Evolutionary conservation across 2,888 invertebrate genomes (phyloP).

Genomic region (Trichogramma evanescens): DNA sequence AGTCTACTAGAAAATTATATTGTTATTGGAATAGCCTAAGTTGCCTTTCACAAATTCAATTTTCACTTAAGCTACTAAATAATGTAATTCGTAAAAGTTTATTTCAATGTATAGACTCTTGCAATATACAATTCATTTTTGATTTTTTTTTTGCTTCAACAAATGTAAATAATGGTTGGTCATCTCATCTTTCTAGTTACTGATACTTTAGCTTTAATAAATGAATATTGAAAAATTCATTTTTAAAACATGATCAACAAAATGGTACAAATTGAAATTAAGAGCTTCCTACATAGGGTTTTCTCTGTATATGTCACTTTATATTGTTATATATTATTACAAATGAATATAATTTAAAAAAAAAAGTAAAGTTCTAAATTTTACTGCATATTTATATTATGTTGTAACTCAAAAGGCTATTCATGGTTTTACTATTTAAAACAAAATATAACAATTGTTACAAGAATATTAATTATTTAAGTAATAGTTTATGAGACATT

Average conservation of each 20-base stretch:
- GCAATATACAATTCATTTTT: too few relatives aligned
- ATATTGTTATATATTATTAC: too few relatives aligned
- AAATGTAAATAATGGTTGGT: conserved; percentile 2
- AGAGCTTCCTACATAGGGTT: neutral
- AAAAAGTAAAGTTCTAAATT: too few relatives aligned
- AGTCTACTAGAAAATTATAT: conserved; percentile 18
- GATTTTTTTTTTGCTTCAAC: conserved; percentile 3
- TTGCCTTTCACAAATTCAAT: conserved; percentile 18
- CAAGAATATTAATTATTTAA: too few relatives aligned
- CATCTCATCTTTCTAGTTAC: conserved; percentile 12
- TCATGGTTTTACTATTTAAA: too few relatives aligned
- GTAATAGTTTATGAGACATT: too few relatives aligned
- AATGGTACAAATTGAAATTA: conserved; percentile 19
- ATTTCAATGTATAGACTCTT: neutral
- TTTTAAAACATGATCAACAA: conserved; percentile 6
- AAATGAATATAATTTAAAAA: too few relatives aligned
- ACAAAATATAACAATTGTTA: too few relatives aligned
- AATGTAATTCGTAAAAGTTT: neutral
- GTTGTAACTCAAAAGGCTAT: too few relatives aligned
- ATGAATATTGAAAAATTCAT: conserved; percentile 8
- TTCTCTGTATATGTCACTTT: too few relatives aligned
- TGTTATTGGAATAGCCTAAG: conserved; percentile 15
- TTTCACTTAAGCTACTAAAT: conserved; percentile 12
- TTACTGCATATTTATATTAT: too few relatives aligned
- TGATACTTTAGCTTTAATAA: neutral